Evolutionary conservation across 2,113 vertebrate genomes (phyloP).

Genomic region (Xenopus borealis): DNA sequence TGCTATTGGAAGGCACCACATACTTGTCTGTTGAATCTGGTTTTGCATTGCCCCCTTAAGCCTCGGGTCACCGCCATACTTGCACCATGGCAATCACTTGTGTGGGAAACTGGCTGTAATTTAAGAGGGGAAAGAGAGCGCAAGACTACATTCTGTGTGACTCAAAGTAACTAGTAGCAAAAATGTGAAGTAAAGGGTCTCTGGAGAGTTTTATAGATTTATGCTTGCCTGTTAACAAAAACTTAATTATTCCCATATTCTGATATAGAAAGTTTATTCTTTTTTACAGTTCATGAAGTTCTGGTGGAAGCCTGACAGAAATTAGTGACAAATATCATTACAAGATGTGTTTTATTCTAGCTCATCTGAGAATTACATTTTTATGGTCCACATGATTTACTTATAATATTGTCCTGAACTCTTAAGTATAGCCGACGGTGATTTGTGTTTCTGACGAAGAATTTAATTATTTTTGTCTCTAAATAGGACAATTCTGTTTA

Average conservation of each 20-base stretch:
- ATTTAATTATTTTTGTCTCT: neutral
- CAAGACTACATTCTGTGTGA: constrained; percentile 1
- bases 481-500: too few relatives aligned
- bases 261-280: constrained; percentile 24
- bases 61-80: neutral
- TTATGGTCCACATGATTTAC: constrained; percentile 28
- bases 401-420: neutral
- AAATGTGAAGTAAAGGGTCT: constrained; percentile 15
- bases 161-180: constrained; percentile 35
- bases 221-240: constrained; percentile 16
- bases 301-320: constrained; percentile 37
- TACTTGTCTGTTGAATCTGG: neutral
- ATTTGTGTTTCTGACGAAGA: neutral
- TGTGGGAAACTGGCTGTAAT: constrained; percentile 24
- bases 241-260: constrained; percentile 41
- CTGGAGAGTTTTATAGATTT: constrained; percentile 22
- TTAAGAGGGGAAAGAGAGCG: constrained; percentile 5
- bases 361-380: constrained; percentile 22
- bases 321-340: constrained; percentile 44
- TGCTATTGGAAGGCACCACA: neutral
- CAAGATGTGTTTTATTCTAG: constrained; percentile 34
- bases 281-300: constrained; percentile 29
- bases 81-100: constrained; percentile 1
- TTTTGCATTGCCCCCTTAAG: neutral
- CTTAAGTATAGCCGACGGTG: constrained; percentile 12